Base-by-base conservation (phyloP, 1,140 invertebrate genomes). In the Ostrea denselamellosa region DNA sequence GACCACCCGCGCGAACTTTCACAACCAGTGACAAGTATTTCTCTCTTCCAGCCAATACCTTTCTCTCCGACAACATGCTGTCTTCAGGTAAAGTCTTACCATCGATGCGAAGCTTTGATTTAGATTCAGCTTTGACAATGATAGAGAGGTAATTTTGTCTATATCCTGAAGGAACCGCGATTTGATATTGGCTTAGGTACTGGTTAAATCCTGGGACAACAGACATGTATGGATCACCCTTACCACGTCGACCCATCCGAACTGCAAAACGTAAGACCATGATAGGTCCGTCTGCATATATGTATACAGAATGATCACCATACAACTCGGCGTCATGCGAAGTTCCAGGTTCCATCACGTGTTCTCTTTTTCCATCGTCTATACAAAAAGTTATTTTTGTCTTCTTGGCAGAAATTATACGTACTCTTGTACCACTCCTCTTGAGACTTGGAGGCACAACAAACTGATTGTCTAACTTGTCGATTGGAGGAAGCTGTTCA, bases 211-310 rank as follows among this genome's bases (percentile, higher is more conserved):
- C 68, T 10, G 68, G 68, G 12, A 71, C 68, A 71, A 71, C 14
- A 34, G 68, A 71, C 68, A 71, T 71, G 68, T 71, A 71, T 3
- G 68, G 68, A 8, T 71, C 68, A 25, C 68, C 68, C 12, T 71
- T 8, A 5, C 68, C 68, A 25, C 68, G 22, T 28, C 28, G 68
- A 10, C 68, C 68, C 68, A 71, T 28, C 28, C 25, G 68, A 22
- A 71, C 68, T 25, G 68, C 68, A 34, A 71, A 34, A 25, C 65
- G 1, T 25, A 68, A 25, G 22, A 68, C 65, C 65, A 68, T 68
- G 19, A 71, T 71, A 12, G 68, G 68, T 10, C 25, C 68, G 25
- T 71, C 68, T 10, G 68, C 68, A 10, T 71, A 22, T 4, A 71
- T 71, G 22, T 71, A 71, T 28, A 71, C 22, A 12, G 68, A 71